Evolutionary conservation across 2,113 vertebrate species (phyloP), one percentile per base, ranked within the genome.

Genomic region (Chloebia gouldiae): DNA sequence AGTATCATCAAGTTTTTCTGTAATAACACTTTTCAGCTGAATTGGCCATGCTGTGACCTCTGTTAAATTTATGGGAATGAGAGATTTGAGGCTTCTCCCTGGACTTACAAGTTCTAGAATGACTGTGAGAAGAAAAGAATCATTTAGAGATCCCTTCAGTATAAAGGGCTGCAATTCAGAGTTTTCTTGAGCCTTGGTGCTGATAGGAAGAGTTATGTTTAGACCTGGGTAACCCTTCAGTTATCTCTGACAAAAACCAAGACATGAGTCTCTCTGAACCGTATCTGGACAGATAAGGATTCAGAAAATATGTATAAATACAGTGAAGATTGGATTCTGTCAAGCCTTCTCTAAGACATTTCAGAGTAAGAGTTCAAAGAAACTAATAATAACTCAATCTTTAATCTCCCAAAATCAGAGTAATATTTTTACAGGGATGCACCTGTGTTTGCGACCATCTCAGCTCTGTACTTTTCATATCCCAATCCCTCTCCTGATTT

Each of bases 31-130:
- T 97, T 97, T 96, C 92, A 96, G 88, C 69, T 96, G 96, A 96
- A 96, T 97, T 98, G 94, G 96, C 90, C 92, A 95, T 72, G 85
- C 86, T 97, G 92, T 97, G 97, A 97, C 96, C 97, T 97, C 96
- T 96, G 92, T 94, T 96, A 97, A 97, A 98, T 97, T 97, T 97
- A 97, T 96, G 93, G 63, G 92, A 96, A 96, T 91, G 95, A 90
- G 77, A 97, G 71, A 95, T 96, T 92, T 93, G 95, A 96, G 95
- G 95, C 93, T 96, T 94, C 96, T 97, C 76, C 88, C 76, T 76
- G 54, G 79, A 94, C 96, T 93, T 97, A 88, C 71, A 96, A 88
- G 80, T 90, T 97, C 64, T 90, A 96, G 96, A 98, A 96, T 95
- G 96, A 96, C 84, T 97, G 93, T 89, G 91, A 92, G 96, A 96